phyloP scores from a whole-genome alignment of 2,888 invertebrate genomes.

The Leptinotarsa juncta region DNA sequence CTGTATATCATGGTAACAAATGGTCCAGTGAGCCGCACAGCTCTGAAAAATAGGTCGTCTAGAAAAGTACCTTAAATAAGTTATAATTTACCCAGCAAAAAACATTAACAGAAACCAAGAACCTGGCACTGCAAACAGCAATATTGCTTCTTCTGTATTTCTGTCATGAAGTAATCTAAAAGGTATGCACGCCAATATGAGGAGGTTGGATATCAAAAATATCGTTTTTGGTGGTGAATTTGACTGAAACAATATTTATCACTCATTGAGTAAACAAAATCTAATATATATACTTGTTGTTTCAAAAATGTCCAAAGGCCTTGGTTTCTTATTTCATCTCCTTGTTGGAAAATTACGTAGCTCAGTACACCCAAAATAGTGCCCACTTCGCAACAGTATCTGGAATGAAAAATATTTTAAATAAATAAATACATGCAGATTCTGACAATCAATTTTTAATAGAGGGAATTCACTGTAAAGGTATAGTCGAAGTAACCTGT shows the following conservation, averaged over 20 bases:
- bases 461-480: no score
- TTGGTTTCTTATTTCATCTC: conserved; percentile 94
- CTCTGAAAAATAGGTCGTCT: conserved; percentile 70
- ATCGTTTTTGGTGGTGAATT: conserved; percentile 96
- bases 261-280: background rate
- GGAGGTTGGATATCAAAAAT: conserved; percentile 90
- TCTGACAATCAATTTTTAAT: background rate
- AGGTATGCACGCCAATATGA: conserved; percentile 91
- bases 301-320: conserved; percentile 90
- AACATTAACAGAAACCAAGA: conserved; percentile 99
- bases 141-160: conserved; percentile 88
- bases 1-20: conserved; percentile 99
- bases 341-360: conserved; percentile 91
- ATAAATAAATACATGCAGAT: background rate
- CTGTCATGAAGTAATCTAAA: conserved; percentile 80
- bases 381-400: conserved; percentile 85
- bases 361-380: conserved; percentile 88
- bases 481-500: no score
- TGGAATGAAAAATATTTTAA: conserved; percentile 41
- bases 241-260: conserved; percentile 70
- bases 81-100: conserved; percentile 86
- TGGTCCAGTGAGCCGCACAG: conserved; percentile 94
- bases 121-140: conserved; percentile 93
- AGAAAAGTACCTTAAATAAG: background rate
- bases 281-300: conserved; percentile 78